These are phyloP conservation scores for Wiebesia pumilae DNA, from an alignment of 1,140 invertebrate species.

Conservation along the genomic window DNA sequence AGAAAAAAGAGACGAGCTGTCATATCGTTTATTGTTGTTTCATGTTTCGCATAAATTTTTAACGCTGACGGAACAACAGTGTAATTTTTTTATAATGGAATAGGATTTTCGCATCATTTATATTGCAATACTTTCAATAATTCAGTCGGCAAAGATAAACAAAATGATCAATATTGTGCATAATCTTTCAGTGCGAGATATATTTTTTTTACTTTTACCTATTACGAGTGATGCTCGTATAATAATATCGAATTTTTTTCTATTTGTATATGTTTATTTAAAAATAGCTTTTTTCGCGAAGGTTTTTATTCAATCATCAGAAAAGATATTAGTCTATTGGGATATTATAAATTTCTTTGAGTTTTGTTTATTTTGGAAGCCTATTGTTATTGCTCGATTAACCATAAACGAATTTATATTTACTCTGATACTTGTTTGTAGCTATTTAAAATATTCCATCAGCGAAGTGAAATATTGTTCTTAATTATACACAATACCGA, in stretches of 20 bases:
- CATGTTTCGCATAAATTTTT: not conserved
- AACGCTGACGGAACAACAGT: slow-evolving; percentile 36
- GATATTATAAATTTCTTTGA: too few species aligned
- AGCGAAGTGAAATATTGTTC: not conserved
- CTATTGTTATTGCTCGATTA: too few species aligned
- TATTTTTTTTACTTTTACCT: too few species aligned
- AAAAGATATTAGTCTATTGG: not conserved
- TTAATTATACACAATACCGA: not conserved
- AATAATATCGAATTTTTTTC: slow-evolving; percentile 13
- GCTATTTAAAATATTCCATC: too few species aligned
- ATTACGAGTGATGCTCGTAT: too few species aligned
- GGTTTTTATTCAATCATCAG: not conserved
- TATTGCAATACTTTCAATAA: slow-evolving; percentile 17
- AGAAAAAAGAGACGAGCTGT: slow-evolving; percentile 20
- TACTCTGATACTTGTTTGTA: too few species aligned
- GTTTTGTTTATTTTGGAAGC: too few species aligned
- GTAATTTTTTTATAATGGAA: slow-evolving; percentile 13
- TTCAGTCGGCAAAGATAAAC: not conserved
- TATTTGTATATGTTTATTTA: not conserved
- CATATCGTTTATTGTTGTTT: not conserved
- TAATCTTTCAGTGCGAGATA: not conserved
- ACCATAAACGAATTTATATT: too few species aligned
- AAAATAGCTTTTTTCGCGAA: too few species aligned
- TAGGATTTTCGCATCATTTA: slow-evolving; percentile 8
- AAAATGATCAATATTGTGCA: not conserved